A percentile compares a stretch with the other conserved stretches of the same genome.
phyloP scores from a whole-genome alignment of 64 coral and sea anemone species.

The Montipora sp. region DNA sequence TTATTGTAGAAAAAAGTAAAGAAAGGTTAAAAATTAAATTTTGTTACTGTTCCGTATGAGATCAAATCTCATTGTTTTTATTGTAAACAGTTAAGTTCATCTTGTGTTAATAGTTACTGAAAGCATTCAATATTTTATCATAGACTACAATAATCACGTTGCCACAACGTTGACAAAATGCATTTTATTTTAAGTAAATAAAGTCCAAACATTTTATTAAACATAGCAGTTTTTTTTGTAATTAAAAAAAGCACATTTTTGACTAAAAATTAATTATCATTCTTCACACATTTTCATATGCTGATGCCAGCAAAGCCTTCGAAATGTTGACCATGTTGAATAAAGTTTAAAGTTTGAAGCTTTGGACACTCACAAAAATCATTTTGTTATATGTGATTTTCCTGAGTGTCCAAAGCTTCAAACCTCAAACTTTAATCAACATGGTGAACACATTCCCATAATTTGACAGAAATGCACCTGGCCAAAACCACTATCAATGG shows the following conservation, averaged over 20 bases:
- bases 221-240: background rate
- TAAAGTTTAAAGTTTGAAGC: too few species aligned
- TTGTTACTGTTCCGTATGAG: background rate
- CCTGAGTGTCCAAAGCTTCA: too few species aligned
- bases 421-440: too few species aligned
- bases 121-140: too few species aligned
- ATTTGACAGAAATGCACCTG: background rate
- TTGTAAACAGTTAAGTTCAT: background rate
- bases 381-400: too few species aligned
- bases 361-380: too few species aligned
- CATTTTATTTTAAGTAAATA: background rate
- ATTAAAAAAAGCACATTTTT: background rate
- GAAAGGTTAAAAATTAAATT: background rate
- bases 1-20: background rate
- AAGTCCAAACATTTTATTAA: background rate
- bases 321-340: too few species aligned
- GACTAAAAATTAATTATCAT: background rate
- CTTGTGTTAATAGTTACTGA: background rate
- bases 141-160: background rate
- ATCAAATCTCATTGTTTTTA: background rate
- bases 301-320: too few species aligned
- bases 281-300: too few species aligned
- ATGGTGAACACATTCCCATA: too few species aligned
- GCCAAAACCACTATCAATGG: background rate
- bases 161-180: background rate